Base-by-base conservation (phyloP, 2,113 vertebrate genomes). In the Ameiurus melas region DNA sequence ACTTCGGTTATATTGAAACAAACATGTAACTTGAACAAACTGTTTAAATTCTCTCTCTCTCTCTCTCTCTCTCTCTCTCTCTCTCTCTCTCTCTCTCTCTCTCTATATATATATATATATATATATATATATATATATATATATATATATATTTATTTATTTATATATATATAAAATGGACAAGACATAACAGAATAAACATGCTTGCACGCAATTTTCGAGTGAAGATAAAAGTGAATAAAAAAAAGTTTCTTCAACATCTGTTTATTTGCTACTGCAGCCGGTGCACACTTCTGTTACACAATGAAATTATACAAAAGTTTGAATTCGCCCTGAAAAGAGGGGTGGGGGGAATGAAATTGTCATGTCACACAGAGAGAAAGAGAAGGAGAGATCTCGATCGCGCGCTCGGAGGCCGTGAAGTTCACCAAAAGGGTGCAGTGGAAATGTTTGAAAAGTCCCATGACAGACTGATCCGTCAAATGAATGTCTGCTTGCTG, bases 401-500 rank as follows among this genome's bases (percentile, higher is more conserved):
- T 90, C 84, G 43, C 85, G 80, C 43, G 71, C 39, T 87, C 66
- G 78, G 51, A 89, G 89, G 90, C 85, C 83, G 79, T 70, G 85
- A 89, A 90, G 93, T 92, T 94, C 93, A 95, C 84, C 84, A 60
- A 91, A 92, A 90, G 94, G 93, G 92, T 92, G 88, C 90, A 62
- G 58, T 81, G 92, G 89, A 90, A 91, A 90, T 93, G 92, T 94
- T 94, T 94, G 82, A 90, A 93, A 89, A 79, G 89, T 86, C 81
- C 82, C 25, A 77, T 81, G 85, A 89, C 93, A 91, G 86, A 92
- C 87, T 92, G 89, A 94, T 94, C 90, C 75, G 93, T 94, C 92
- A 93, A 79, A 75, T 78, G 81, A 77, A 86, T 81, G 84, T 81
- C 84, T 84, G 83, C 64, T 47, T 73, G 68, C 30, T 75, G 86